Base-by-base conservation (phyloP, 2,797 vertebrate species). In the Chlorospingus semifuscus region DNA sequence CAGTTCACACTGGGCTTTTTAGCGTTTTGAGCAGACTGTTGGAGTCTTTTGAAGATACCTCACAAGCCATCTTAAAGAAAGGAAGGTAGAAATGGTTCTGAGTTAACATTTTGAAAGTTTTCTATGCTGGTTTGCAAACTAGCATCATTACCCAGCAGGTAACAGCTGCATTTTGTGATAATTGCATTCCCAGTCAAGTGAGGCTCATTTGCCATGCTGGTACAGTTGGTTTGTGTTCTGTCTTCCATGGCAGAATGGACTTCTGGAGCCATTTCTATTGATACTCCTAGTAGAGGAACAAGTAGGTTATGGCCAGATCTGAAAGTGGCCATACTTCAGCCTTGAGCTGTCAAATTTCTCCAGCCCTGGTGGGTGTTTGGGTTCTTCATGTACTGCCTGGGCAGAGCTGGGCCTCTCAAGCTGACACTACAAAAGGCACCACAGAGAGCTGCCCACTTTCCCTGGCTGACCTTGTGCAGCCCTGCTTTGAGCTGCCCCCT, bases 371-470 rank as follows among this genome's bases (percentile, higher is more conserved):
- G 19, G 3, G 2, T 72, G 22, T 23, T 66, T 81, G 57, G 22
- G 14, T 66, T 69, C 52, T 90, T 89, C 17, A 8, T 20, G 7
- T 57, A 15, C 18, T 16, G 19, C 12, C 6, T 49, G 15, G 30
- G 42, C 18, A 75, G 42, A 79, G 16, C 30, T 44, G 29, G 36
- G 46, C n/a, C 29, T 83, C 34, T 71, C 61, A 34, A 17, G 34
- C 24, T 49, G 44, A 3, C 20, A 29, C 34, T 78, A 1, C 2
- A 12, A n/a, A 72, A 72, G 50, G 11, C 34, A 30, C 15, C 2
- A 1, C 4, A 34, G 44, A 8, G 16, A 44, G 0, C 36, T 34
- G 1, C 3, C 17, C 37, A 4, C 36, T 32, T 76, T 59, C 12
- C 22, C 37, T 72, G 14, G 2, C 57, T 55, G 29, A 47, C 29